A percentile compares a stretch with the other conserved stretches of the same genome.
Evolutionary conservation across 2,113 vertebrate species (phyloP).

Genomic region (Scartelaos histophorus): DNA sequence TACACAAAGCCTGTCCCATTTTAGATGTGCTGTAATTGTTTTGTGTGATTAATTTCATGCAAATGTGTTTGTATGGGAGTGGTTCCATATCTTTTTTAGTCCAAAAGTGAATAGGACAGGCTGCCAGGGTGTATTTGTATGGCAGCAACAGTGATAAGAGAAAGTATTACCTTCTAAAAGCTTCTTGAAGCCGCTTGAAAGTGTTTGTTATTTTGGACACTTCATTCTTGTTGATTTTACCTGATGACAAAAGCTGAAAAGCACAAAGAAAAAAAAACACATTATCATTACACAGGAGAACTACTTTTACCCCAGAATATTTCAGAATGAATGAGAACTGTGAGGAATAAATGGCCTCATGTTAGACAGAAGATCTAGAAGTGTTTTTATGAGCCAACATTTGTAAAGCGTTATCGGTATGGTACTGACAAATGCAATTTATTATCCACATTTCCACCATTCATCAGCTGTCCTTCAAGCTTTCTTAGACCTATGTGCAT

Average conservation of each 20-base stretch:
- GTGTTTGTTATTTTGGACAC: constrained; percentile 81
- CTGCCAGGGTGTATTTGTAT: not conserved
- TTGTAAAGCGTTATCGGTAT: not conserved
- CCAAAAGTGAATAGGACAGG: not conserved
- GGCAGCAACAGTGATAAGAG: not conserved
- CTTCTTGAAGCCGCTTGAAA: constrained; percentile 78
- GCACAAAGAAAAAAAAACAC: constrained; percentile 18
- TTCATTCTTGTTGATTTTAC: constrained; percentile 80
- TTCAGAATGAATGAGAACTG: constrained; percentile 1
- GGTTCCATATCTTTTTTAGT: not conserved
- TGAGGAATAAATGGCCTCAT: not conserved
- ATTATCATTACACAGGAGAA: constrained; percentile 14
- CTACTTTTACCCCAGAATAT: not conserved
- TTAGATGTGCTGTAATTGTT: not conserved
- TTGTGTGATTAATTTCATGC: not conserved
- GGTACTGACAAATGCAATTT: constrained; percentile 2
- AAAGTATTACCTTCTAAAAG: constrained; percentile 80
- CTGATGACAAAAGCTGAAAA: constrained; percentile 79
- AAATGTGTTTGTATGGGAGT: not conserved
- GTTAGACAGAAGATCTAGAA: not conserved
- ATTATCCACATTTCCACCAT: not conserved
- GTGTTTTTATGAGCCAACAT: not conserved
- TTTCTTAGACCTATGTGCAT: not conserved
- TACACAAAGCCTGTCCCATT: not conserved
- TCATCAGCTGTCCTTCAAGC: not conserved